These are phyloP conservation scores for Pseudococcus longispinus DNA, from an alignment of 2,888 invertebrate genomes.

Conservation along the genomic window DNA sequence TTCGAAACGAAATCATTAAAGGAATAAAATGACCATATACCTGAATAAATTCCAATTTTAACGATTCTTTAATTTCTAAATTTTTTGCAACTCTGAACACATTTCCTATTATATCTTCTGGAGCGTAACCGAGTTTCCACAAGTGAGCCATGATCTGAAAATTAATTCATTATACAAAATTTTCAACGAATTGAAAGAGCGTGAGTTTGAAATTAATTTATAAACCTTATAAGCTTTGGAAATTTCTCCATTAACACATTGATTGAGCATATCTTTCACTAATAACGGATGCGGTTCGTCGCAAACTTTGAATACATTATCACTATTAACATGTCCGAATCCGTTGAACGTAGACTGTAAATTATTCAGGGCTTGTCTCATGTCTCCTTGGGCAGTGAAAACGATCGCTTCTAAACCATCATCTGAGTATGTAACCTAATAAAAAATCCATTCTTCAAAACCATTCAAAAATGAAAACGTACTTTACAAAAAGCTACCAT, in stretches of 20 bases:
- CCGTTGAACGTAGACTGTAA: conserved; percentile 93
- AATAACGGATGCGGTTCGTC: conserved; percentile 98
- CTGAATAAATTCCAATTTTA: conserved; percentile 85
- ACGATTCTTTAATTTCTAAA: conserved; percentile 78
- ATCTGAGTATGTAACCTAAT: conserved; percentile 79
- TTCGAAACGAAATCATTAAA: neutral
- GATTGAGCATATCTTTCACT: conserved; percentile 87
- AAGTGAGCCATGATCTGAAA: conserved; percentile 81
- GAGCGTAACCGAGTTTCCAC: conserved; percentile 92
- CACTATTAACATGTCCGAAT: conserved; percentile 87
- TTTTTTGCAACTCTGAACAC: conserved; percentile 93
- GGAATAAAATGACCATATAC: conserved; percentile 63
- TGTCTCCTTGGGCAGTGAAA: conserved; percentile 98
- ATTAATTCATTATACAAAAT: neutral
- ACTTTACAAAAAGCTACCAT: neutral
- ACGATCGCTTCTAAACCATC: conserved; percentile 95
- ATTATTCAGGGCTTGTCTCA: conserved; percentile 97
- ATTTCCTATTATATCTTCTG: conserved; percentile 95
- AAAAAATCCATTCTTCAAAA: conserved; percentile 13
- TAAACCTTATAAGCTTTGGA: conserved; percentile 80
- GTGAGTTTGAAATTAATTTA: neutral
- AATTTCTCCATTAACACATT: conserved; percentile 81
- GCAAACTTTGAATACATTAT: conserved; percentile 98
- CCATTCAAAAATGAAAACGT: neutral
- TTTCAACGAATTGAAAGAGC: neutral